Evolutionary conservation across 1,140 invertebrate species (phyloP).

Genomic region (Drosophila grimshawi): DNA sequence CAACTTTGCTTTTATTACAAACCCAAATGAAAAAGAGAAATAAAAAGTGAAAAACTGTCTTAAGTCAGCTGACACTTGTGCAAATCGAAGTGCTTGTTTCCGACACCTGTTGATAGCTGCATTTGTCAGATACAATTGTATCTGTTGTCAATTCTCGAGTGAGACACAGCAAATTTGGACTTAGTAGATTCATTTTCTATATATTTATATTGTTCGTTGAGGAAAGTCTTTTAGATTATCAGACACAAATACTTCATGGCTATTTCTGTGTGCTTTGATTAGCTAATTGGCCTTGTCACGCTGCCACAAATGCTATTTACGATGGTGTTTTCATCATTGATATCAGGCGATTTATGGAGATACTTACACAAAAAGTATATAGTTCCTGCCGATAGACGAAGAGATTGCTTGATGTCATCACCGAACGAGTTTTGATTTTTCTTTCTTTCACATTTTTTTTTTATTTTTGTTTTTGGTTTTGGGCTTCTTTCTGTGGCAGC

Average conservation of each 20-base stretch:
- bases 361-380: conserved; percentile 4
- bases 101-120: conserved; percentile 52
- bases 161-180: neutral
- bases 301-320: conserved; percentile 57
- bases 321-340: conserved; percentile 36
- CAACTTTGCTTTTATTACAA: conserved; percentile 61
- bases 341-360: conserved; percentile 58
- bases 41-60: conserved; percentile 34
- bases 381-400: conserved; percentile 14
- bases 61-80: conserved; percentile 57
- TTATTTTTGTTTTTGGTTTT: conserved; percentile 2
- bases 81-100: conserved; percentile 54
- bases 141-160: conserved; percentile 38
- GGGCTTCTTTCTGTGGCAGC: neutral
- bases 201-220: no score
- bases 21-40: conserved; percentile 19
- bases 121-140: conserved; percentile 20
- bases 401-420: conserved; percentile 65
- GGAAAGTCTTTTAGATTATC: no score
- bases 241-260: no score
- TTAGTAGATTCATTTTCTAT: no score
- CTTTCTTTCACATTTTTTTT: conserved; percentile 6
- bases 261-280: conserved; percentile 28
- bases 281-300: conserved; percentile 59
- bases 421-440: conserved; percentile 40